Base-by-base conservation (phyloP, 2,888 invertebrate species). In the Troglohyphantes excavatus region DNA sequence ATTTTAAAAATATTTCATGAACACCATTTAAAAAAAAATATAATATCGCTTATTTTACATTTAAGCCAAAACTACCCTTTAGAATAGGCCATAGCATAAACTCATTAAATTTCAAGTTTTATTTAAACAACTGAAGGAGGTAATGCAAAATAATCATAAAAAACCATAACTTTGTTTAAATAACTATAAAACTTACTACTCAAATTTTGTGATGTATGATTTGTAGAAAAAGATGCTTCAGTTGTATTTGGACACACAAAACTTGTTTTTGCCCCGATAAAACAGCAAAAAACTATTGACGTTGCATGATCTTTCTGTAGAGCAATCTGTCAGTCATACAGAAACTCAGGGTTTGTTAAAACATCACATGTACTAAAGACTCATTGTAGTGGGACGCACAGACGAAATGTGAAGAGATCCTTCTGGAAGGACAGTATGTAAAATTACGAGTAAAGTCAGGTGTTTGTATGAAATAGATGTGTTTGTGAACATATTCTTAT, bases 321-420 rank as follows among this genome's bases (percentile, higher is more conserved):
- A 72, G 67, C 27, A 75, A 84, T 67, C 27, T 84, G 43, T 84
- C 75, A 27, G 65, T 67, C 33, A 29, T 43, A 82, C 81, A 61
- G 39, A 68, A 78, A 86, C 85, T 86, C 85, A 86, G 85, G 85
- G 85, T 72, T 78, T 73, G 53, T 86, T 86, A 53, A 67, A 70
- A 33, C 23, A 81, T n/a, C 17, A 53, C n/a, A n/a, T 53, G 53
- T 53, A 53, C n/a, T 53, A 11, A 39, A 53, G n/a, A 53, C 17
- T 53, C 1, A 53, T 13, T 13, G 17, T 53, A 53, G 5, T 6
- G n/a, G 5, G 5, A 33, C 21, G 33, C 19, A 33, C n/a, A 68
- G 53, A 5, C 53, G 17, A 53, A 9, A 17, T 13, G 11, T 46
- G 46, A 46, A 17, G 46, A 46, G 11, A 13, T 7, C 33, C 53